phyloP scores from a whole-genome alignment of 2,888 invertebrate genomes.

The Capitulum mitella region DNA sequence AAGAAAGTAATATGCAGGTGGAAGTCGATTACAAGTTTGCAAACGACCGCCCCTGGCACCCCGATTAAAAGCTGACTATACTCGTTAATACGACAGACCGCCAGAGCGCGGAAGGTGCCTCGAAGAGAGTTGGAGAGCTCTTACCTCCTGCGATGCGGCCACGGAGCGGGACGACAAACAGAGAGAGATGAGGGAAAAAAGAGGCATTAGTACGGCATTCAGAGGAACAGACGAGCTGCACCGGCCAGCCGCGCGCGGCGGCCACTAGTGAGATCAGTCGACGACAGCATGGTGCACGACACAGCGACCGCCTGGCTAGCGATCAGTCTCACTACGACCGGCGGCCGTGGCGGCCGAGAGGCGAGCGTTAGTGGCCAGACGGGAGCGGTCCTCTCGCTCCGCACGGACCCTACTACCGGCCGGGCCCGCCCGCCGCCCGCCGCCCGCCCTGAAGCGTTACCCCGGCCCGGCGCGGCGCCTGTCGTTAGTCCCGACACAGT shows the following conservation, averaged over 20 bases:
- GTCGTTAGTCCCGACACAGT: no score
- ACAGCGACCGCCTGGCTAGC: neutral
- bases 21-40: no score
- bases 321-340: no score
- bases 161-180: neutral
- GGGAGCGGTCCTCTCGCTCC: neutral
- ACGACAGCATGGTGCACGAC: no score
- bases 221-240: neutral
- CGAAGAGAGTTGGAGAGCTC: neutral
- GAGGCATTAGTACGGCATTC: slow-evolving; percentile 25
- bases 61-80: no score
- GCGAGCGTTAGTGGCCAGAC: neutral
- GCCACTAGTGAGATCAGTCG: neutral
- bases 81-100: no score
- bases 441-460: no score
- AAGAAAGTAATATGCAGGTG: no score
- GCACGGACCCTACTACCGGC: neutral
- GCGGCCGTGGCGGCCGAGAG: neutral
- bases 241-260: neutral
- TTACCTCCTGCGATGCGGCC: no score
- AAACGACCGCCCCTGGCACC: no score
- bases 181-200: slow-evolving; percentile 26
- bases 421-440: neutral
- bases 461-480: no score
- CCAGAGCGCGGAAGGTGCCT: neutral